Base-by-base conservation (phyloP, 2,113 vertebrate genomes). In the Mungos mungo region DNA sequence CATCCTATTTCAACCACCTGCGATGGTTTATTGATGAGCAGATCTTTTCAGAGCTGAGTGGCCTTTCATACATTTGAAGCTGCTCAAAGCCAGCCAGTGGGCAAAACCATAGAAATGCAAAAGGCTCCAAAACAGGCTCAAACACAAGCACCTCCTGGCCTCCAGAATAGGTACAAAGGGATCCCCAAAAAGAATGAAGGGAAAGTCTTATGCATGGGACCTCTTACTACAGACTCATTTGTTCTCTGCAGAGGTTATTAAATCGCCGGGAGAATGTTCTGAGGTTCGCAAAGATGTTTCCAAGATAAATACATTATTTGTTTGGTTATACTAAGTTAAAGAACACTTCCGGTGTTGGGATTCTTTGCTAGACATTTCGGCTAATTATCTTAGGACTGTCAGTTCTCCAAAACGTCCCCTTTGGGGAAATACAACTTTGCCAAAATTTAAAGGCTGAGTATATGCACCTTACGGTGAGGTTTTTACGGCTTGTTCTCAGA, bases 401-500 rank as follows among this genome's bases (percentile, higher is more conserved):
- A 50, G 45, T 38, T 82, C 66, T 94, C 52, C 41, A 23, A 93
- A 93, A 63, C 1, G 18, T 57, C 63, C n/a, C 45, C 45, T 69
- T 54, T 4, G 9, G 25, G 11, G 25, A 69, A 90, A 83, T 10
- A 27, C 0, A 76, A 45, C 74, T 54, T 93, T 38, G 87, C 88
- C 77, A 66, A 66, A 45, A 47, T 74, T 50, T 65, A 66, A 90
- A 52, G 88, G 83, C 29, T 21, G 31, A 66, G 19, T 29, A n/a
- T 29, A 71, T 31, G 84, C 60, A 69, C 47, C 95, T 96, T 93
- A 91, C 52, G 92, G 50, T 79, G 96, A 96, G 86, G 96, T 98
- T 97, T 98, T 82, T 77, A 57, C 87, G 95, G 95, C 98, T 98
- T 98, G 98, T 98, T 98, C 95, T 88, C 87, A 93, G 79, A 96